Evolutionary conservation across 2,113 vertebrate genomes (phyloP).

Genomic region (Corydoras maculifer): DNA sequence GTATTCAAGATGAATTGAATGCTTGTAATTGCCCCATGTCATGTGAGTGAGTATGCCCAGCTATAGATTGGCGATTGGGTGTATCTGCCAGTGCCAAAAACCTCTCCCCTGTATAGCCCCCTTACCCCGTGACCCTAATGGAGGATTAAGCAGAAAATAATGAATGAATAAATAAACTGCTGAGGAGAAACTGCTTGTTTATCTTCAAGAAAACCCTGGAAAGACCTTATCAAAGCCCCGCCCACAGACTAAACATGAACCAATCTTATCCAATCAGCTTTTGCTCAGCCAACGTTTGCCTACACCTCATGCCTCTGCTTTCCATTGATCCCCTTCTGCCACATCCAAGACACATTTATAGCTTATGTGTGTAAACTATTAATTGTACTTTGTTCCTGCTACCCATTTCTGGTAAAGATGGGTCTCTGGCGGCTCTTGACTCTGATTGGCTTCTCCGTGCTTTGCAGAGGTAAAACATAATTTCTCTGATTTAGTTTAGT

Average conservation of each 20-base stretch:
- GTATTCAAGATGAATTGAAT: too few species aligned
- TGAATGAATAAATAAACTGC: too few species aligned
- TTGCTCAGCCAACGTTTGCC: neutral
- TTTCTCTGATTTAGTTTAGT: neutral
- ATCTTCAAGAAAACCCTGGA: neutral
- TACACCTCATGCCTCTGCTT: conserved; percentile 19
- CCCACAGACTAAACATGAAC: conserved; percentile 13
- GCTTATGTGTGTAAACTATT: neutral
- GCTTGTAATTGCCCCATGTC: too few species aligned
- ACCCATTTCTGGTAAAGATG: conserved; percentile 43
- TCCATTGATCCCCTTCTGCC: conserved; percentile 2
- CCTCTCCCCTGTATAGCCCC: too few species aligned
- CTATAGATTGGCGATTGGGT: too few species aligned
- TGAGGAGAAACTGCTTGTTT: neutral
- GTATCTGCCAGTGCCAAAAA: too few species aligned
- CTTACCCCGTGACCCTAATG: too few species aligned
- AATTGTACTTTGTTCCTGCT: neutral
- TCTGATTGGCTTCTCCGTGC: conserved; percentile 48
- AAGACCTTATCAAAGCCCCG: neutral
- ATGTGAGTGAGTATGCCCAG: too few species aligned
- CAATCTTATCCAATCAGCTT: conserved; percentile 35
- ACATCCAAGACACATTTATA: conserved; percentile 6
- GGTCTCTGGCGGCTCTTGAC: conserved; percentile 24
- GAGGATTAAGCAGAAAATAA: too few species aligned
- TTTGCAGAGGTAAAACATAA: conserved; percentile 57